A percentile compares a stretch with the other conserved stretches of the same genome.
phyloP scores from a whole-genome alignment of 2,888 invertebrate genomes.

The Lysandra bellargus region DNA sequence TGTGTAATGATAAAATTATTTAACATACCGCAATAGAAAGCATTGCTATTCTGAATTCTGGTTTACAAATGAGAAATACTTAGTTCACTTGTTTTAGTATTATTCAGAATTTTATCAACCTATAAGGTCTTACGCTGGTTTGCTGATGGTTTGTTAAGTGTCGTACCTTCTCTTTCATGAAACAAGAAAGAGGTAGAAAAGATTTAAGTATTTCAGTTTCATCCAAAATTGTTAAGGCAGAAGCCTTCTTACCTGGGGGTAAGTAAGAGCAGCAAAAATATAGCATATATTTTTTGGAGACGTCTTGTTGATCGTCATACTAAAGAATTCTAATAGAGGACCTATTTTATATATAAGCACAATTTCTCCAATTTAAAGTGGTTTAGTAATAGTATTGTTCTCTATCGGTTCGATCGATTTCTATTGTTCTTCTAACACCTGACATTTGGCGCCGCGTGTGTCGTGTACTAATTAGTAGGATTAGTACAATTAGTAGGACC shows the following conservation, averaged over 20 bases:
- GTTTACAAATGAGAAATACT: not conserved
- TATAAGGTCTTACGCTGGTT: too few relatives aligned
- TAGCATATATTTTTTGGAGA: not conserved
- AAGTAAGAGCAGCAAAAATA: too few relatives aligned
- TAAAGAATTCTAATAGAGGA: not conserved
- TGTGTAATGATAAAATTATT: constrained; percentile 24
- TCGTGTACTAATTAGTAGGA: constrained; percentile 28
- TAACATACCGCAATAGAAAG: constrained; percentile 19
- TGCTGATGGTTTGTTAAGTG: too few relatives aligned
- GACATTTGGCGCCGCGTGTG: constrained; percentile 27
- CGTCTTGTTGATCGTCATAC: not conserved
- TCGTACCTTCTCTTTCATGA: too few relatives aligned
- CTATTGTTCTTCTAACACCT: constrained; percentile 29
- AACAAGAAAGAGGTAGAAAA: too few relatives aligned
- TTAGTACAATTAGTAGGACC: constrained; percentile 9
- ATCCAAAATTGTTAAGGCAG: too few relatives aligned
- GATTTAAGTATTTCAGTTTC: too few relatives aligned
- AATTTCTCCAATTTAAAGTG: constrained; percentile 6
- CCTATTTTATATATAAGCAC: not conserved
- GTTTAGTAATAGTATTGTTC: constrained; percentile 16
- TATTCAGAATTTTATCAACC: too few relatives aligned
- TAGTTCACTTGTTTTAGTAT: too few relatives aligned
- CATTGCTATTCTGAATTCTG: not conserved
- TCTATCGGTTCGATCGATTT: constrained; percentile 5
- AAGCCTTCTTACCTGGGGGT: too few relatives aligned